These are phyloP conservation scores for Drosophila melanosoma DNA, from an alignment of 2,888 invertebrate species.

Conservation along the genomic window DNA sequence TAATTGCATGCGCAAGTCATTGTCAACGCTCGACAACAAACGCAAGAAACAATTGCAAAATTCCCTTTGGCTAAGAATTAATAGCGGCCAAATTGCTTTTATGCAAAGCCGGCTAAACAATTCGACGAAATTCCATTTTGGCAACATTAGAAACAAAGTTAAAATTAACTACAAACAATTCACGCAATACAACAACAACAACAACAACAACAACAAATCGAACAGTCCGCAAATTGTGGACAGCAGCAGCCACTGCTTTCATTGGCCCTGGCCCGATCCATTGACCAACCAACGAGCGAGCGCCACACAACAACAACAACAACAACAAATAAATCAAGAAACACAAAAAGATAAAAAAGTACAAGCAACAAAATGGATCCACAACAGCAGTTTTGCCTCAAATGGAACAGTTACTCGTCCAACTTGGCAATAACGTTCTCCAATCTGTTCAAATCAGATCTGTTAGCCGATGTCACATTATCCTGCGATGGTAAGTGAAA, in stretches of 20 bases:
- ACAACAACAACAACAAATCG: constrained; percentile 3
- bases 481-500: constrained; percentile 94
- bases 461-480: constrained; percentile 95
- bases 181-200: constrained; percentile 20
- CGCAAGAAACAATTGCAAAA: constrained; percentile 83
- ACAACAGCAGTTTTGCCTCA: constrained; percentile 97
- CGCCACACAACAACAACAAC: constrained; percentile 4
- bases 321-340: constrained; percentile 16
- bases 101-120: constrained; percentile 66
- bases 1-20: constrained; percentile 48
- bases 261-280: constrained; percentile 51
- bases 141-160: constrained; percentile 55
- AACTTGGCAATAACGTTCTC: constrained; percentile 96
- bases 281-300: constrained; percentile 16
- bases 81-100: constrained; percentile 59
- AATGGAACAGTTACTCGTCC: constrained; percentile 98
- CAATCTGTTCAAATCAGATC: constrained; percentile 96
- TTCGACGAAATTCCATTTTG: constrained; percentile 79
- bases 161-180: constrained; percentile 23
- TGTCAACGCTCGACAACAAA: constrained; percentile 76
- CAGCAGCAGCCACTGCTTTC: constrained; percentile 29
- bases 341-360: constrained; percentile 13
- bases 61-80: constrained; percentile 83
- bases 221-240: constrained; percentile 23
- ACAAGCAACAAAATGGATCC: constrained; percentile 89